phyloP scores from a whole-genome alignment of 2,888 invertebrate species.

The Gymnocheta viridis region DNA sequence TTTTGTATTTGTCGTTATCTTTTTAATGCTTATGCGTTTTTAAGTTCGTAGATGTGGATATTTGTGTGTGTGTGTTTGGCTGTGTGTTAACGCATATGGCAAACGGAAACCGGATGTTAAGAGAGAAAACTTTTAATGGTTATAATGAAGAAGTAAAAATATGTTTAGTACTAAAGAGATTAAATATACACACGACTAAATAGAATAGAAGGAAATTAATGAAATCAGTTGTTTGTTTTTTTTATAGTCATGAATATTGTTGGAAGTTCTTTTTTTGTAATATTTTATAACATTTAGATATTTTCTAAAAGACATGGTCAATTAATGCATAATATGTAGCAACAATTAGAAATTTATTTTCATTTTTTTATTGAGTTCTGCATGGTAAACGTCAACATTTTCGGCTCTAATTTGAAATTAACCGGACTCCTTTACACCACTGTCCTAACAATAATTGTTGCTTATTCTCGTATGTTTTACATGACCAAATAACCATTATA shows the following conservation, averaged over 20 bases:
- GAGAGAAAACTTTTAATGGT: conserved; percentile 34
- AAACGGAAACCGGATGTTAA: conserved; percentile 58
- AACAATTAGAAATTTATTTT: too few relatives aligned
- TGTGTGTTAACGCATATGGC: conserved; percentile 58
- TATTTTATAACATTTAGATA: too few relatives aligned
- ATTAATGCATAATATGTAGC: too few relatives aligned
- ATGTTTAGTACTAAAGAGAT: neutral
- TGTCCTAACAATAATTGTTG: conserved; percentile 26
- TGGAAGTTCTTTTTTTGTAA: too few relatives aligned
- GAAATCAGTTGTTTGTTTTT: neutral
- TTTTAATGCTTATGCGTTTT: conserved; percentile 28
- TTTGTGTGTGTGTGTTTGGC: conserved; percentile 7
- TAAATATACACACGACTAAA: neutral
- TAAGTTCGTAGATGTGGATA: neutral
- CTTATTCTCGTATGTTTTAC: conserved; percentile 5
- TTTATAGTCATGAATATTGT: too few relatives aligned
- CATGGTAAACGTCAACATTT: too few relatives aligned
- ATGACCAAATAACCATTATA: conserved; percentile 2
- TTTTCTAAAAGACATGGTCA: too few relatives aligned
- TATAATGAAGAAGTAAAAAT: neutral
- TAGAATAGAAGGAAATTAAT: neutral
- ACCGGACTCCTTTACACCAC: too few relatives aligned
- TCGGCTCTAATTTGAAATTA: too few relatives aligned
- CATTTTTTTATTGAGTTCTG: neutral
- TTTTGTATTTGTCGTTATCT: conserved; percentile 1